Base-by-base conservation (phyloP, 2,888 invertebrate genomes). In the Hololepta plana region DNA sequence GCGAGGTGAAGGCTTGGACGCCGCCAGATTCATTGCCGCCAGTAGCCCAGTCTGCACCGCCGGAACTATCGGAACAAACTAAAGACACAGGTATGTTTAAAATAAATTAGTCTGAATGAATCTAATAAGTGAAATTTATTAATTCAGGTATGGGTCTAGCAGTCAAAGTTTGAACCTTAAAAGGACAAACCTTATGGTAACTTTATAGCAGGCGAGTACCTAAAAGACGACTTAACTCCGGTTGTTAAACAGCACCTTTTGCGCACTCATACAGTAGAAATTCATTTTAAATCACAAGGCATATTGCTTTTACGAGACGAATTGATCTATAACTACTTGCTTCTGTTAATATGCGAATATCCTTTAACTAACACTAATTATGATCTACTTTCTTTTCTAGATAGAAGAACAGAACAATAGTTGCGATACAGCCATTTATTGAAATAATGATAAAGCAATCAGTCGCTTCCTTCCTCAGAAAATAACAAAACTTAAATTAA, bases 1-100 rank as follows among this genome's bases (percentile, higher is more conserved):
- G 82, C 61, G 84, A 84, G 64, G 74, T 80, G 49, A 81, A 80
- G 59, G 74, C 72, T 35, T 72, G 72, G 60, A 69, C 67, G 35
- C 68, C 71, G 22, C 64, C 69, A 36, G 64, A 64, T 43, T 59
- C 63, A 38, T 60, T 67, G 37, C 65, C 65, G 29, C 67, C 68
- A 38, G 65, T 69, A 34, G 69, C 71, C 32, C 69, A 69, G 47
- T 72, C 72, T 32, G 71, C 72, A 37, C 71, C 72, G 27, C 71
- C 72, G 33, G 65, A 70, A 48, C 55, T 70, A 42, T 60, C 62
- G 38, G 65, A 65, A 7, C 65, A 64, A 53, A 56, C 53, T 45
- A 61, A 62, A 56, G 60, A 60, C 53, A 60, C 60, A 51, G 61
- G 45, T 47, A 44, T 49, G 46, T 48, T 49, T 44, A 13, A 25